These are phyloP conservation scores for Erynnis tages DNA, from an alignment of 2,888 invertebrate genomes.

Conservation along the genomic window DNA sequence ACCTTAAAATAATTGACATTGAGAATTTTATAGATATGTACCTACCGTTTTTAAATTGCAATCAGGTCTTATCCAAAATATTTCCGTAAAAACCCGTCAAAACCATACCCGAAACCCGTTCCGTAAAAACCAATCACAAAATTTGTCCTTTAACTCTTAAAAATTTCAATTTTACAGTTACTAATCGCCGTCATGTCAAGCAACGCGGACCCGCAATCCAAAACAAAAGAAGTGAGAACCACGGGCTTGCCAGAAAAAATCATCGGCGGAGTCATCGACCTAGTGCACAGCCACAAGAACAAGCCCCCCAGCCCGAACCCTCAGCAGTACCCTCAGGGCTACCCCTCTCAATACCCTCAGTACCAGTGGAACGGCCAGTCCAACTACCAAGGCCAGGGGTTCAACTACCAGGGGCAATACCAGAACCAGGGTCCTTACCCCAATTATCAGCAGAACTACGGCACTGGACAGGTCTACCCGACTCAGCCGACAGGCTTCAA, in stretches of 20 bases:
- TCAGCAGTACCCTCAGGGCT: constrained; percentile 36
- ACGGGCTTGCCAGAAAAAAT: constrained; percentile 70
- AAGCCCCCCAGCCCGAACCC: constrained; percentile 45
- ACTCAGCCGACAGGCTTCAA: constrained; percentile 28
- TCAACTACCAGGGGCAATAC: constrained; percentile 40
- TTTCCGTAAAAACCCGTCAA: no score
- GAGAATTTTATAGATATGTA: no score
- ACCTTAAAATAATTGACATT: no score
- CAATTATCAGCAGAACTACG: constrained; percentile 40
- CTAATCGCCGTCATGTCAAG: constrained; percentile 12
- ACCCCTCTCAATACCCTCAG: constrained; percentile 45
- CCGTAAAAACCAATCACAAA: no score
- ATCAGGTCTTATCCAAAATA: no score
- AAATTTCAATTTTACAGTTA: constrained; percentile 26
- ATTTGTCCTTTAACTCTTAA: no score
- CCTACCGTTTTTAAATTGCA: no score
- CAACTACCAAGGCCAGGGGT: constrained; percentile 42
- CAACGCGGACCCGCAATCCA: constrained; percentile 21
- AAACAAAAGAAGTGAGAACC: constrained; percentile 43
- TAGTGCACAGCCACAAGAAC: constrained; percentile 68
- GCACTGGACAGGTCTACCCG: constrained; percentile 33
- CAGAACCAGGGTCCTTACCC: constrained; percentile 43
- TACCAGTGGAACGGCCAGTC: constrained; percentile 43
- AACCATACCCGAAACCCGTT: no score
- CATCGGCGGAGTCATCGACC: constrained; percentile 71